Evolutionary conservation across 2,113 vertebrate genomes (phyloP).

Genomic region (Acanthochromis polyacanthus): DNA sequence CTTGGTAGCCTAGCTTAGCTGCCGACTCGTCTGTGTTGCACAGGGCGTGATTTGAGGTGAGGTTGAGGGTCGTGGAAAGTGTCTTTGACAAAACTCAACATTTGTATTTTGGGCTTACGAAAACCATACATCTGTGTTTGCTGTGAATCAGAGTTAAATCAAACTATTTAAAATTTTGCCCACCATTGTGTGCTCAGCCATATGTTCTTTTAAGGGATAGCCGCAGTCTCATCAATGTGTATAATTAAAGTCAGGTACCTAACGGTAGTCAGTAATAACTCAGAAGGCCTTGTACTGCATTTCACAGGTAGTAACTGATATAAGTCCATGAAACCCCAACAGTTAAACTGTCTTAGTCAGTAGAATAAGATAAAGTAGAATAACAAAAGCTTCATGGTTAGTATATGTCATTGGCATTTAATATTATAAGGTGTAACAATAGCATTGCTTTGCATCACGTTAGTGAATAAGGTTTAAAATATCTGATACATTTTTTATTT

Average conservation of each 20-base stretch:
- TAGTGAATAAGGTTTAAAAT: too few relatives aligned
- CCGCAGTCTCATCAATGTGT: not conserved
- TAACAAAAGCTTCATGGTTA: too few relatives aligned
- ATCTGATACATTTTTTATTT: too few relatives aligned
- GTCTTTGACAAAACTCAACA: conserved; percentile 30
- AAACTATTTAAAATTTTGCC: not conserved
- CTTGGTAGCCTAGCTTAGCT: conserved; percentile 66
- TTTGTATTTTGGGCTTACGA: not conserved
- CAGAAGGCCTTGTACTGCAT: not conserved
- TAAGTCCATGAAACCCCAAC: too few relatives aligned
- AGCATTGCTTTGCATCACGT: too few relatives aligned
- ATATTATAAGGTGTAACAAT: too few relatives aligned
- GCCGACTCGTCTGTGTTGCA: conserved; percentile 32
- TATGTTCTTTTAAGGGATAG: not conserved
- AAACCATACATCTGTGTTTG: not conserved
- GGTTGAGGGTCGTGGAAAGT: conserved; percentile 68
- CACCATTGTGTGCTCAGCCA: not conserved
- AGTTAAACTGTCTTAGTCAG: too few relatives aligned
- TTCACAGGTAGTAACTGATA: not conserved
- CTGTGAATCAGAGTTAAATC: not conserved
- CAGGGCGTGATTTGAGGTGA: conserved; percentile 78
- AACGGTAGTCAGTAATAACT: not conserved
- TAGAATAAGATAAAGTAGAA: too few relatives aligned
- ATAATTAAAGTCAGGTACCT: not conserved
- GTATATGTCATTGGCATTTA: too few relatives aligned